phyloP scores from a whole-genome alignment of 2,888 invertebrate species.

The Metalampra italica region DNA sequence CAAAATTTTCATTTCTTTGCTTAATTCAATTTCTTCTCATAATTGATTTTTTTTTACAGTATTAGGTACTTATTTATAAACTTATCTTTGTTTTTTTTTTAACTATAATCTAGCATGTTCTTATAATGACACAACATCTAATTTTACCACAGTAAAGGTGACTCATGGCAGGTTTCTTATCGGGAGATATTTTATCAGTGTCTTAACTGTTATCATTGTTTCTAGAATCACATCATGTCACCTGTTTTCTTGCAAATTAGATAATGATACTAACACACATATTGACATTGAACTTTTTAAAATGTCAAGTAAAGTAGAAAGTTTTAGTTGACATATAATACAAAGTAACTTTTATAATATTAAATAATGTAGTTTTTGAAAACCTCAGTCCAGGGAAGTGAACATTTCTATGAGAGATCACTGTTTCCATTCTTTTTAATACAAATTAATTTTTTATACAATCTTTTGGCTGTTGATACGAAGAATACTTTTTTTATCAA shows the following conservation, averaged over 20 bases:
- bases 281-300: neutral
- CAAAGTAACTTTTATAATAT: neutral
- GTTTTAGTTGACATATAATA: neutral
- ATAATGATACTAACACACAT: neutral
- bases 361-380: too few species aligned
- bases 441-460: too few species aligned
- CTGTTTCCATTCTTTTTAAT: too few species aligned
- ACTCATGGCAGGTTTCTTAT: slow-evolving; percentile 3
- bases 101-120: neutral
- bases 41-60: too few species aligned
- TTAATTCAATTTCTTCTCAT: too few species aligned
- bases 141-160: neutral
- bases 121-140: slow-evolving; percentile 1
- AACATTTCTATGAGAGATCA: too few species aligned
- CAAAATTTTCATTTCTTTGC: too few species aligned
- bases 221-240: slow-evolving; percentile 4
- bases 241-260: neutral
- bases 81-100: neutral
- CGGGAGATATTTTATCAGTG: slow-evolving; percentile 2
- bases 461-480: too few species aligned
- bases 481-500: too few species aligned
- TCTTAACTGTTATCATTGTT: neutral
- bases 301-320: neutral
- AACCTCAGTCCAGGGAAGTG: too few species aligned
- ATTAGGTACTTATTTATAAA: too few species aligned